phyloP scores from a whole-genome alignment of 2,888 invertebrate genomes.

The Branchipolynoe longqiensis region DNA sequence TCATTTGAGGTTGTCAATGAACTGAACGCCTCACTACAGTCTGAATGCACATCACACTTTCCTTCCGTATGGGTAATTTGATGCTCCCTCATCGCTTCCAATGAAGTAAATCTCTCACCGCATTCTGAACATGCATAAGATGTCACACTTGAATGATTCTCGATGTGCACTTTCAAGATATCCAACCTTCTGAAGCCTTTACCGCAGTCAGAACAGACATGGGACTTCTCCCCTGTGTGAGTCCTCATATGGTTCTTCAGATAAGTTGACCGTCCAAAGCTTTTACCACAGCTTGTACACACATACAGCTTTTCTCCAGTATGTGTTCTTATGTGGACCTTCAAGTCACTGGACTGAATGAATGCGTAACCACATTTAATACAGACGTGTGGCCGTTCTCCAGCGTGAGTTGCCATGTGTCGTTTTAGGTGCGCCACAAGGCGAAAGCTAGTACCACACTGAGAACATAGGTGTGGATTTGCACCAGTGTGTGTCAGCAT shows the following conservation, averaged over 20 bases:
- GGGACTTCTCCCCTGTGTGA: conserved; percentile 2
- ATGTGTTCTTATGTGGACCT: background rate
- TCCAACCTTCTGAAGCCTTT: background rate
- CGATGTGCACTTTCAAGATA: background rate
- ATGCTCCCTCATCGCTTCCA: background rate
- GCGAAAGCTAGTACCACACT: background rate
- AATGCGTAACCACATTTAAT: background rate
- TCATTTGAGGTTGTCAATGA: background rate
- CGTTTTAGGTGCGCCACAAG: background rate
- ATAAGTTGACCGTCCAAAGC: background rate
- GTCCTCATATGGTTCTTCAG: background rate
- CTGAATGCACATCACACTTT: background rate
- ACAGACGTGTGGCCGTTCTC: background rate
- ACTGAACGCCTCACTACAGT: background rate
- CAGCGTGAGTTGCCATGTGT: background rate
- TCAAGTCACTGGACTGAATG: background rate
- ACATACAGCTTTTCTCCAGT: background rate
- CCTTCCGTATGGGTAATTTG: no score
- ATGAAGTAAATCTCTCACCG: background rate
- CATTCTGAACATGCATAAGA: background rate
- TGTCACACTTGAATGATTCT: background rate
- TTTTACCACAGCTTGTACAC: background rate
- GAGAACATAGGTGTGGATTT: background rate
- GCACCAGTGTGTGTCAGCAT: background rate
- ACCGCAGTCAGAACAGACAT: background rate